A percentile compares a stretch with the other conserved stretches of the same genome.
phyloP scores from a whole-genome alignment of 2,797 vertebrate species.

The Acipenser ruthenus region DNA sequence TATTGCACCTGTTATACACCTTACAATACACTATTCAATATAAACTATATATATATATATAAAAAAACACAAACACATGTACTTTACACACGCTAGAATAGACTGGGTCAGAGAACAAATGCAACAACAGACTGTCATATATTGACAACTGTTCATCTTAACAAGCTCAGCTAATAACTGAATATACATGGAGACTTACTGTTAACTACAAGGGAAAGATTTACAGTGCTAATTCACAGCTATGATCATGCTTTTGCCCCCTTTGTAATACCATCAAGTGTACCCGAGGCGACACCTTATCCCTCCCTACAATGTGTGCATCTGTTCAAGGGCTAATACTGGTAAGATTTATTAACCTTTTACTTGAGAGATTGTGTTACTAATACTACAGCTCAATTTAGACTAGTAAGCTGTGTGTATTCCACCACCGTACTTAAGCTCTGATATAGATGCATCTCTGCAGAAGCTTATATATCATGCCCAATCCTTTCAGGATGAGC shows the following conservation, averaged over 20 bases:
- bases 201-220: slow-evolving; percentile 32
- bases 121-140: slow-evolving; percentile 21
- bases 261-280: slow-evolving; percentile 34
- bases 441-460: slow-evolving; percentile 2
- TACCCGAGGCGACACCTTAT: slow-evolving; percentile 28
- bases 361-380: slow-evolving; percentile 44
- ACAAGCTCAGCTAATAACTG: slow-evolving; percentile 41
- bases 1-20: no score
- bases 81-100: slow-evolving; percentile 15
- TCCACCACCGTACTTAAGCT: neutral
- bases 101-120: slow-evolving; percentile 38
- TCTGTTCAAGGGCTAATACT: slow-evolving; percentile 28
- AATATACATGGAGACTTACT: slow-evolving; percentile 34
- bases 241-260: slow-evolving; percentile 23
- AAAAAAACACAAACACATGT: slow-evolving; percentile 14
- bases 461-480: no score
- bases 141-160: slow-evolving; percentile 45
- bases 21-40: no score
- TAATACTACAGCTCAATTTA: slow-evolving; percentile 30
- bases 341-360: slow-evolving; percentile 44
- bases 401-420: slow-evolving; percentile 26
- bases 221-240: slow-evolving; percentile 33
- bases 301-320: slow-evolving; percentile 24
- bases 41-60: no score
- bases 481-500: no score